Evolutionary conservation across 2,113 vertebrate genomes (phyloP), one percentile per base, ranked within the genome.

Genomic region (Coreoperca whiteheadi): DNA sequence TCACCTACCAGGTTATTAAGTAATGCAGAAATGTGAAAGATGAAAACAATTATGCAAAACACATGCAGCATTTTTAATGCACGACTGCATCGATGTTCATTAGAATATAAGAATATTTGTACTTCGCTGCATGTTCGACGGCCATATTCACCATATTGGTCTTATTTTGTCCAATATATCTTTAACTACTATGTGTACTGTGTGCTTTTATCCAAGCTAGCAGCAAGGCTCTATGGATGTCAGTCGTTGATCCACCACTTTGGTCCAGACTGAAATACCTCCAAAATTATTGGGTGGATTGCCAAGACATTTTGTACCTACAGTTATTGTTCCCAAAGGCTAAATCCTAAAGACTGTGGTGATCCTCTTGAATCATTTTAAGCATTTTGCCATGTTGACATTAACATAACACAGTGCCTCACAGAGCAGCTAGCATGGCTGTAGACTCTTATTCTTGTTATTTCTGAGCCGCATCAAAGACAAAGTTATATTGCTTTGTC

Each of bases 11-110:
- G n/a, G 21, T 51, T 32, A 53, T 66, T 54, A 37, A 56, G 18
- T 28, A n/a, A 53, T 39, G 28, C 23, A 50, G 46, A 69, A 50
- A 76, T 51, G 46, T 23, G 39, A 77, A 53, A 74, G 68, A 63
- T 61, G 6, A 39, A 61, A 51, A n/a, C 4, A 32, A 23, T 50
- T 12, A 21, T 48, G 11, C 4, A 71, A n/a, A 60, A 70, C 64
- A 65, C 23, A 48, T 77, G 43, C 9, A 43, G 54, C 20, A 60
- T n/a, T 39, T 51, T 68, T 1, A 67, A 67, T 41, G 37, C 20
- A 16, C 12, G 25, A 39, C 12, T n/a, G 3, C 73, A 2, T n/a
- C 0, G 0, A 4, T 37, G n/a, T n/a, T 57, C 16, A 23, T 81
- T 48, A 56, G 4, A 16, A 23, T n/a, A n/a, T n/a, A n/a, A n/a